These are phyloP conservation scores for Mesoclemmys tuberculata DNA, from an alignment of 2,113 vertebrate species.

Conservation along the genomic window DNA sequence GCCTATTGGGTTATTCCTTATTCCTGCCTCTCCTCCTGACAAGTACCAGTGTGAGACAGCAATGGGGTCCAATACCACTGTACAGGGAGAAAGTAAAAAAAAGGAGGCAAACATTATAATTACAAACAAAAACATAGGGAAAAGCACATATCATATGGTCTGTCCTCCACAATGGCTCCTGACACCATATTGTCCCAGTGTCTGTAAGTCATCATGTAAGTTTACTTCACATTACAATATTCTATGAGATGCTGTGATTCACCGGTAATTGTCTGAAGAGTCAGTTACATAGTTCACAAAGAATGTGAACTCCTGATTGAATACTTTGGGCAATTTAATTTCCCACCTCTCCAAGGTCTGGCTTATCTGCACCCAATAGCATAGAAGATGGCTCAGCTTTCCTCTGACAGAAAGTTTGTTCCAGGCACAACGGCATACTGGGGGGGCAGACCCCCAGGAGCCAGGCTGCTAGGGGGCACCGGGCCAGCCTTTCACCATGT, in stretches of 20 bases:
- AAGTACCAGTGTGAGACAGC: not conserved
- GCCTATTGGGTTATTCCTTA: not conserved
- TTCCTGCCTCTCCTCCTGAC: not conserved
- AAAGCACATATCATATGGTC: not conserved
- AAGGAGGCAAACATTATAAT: not conserved
- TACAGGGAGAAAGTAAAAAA: not conserved
- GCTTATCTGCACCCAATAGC: slow-evolving; percentile 33
- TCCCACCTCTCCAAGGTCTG: slow-evolving; percentile 16
- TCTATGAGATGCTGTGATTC: not conserved
- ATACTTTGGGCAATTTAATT: not conserved
- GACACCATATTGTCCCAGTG: not conserved
- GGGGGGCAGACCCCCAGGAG: no score
- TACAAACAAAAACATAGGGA: not conserved
- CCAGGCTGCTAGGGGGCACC: no score
- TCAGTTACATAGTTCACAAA: not conserved
- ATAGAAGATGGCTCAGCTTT: slow-evolving; percentile 47
- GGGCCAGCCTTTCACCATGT: no score
- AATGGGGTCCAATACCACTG: not conserved
- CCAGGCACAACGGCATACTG: not conserved
- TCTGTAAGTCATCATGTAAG: not conserved
- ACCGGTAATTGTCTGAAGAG: not conserved
- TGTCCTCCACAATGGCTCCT: not conserved
- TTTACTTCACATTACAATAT: not conserved
- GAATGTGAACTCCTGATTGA: not conserved
- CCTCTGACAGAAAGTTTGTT: not conserved